phyloP scores from a whole-genome alignment of 1,140 invertebrate genomes.

The Idris sp. region DNA sequence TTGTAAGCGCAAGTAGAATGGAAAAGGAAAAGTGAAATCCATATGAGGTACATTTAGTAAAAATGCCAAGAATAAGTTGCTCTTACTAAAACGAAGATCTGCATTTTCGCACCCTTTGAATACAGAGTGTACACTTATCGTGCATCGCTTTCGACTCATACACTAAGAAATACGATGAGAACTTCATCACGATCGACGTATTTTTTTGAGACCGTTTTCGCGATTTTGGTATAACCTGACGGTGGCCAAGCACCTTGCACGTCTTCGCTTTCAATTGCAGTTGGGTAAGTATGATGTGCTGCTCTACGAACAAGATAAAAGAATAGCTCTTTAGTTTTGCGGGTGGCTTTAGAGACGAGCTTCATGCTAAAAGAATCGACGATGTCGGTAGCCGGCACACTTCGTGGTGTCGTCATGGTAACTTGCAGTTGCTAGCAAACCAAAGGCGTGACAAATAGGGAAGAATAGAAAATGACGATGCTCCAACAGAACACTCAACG shows the following conservation, averaged over 20 bases:
- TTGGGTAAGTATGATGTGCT: conserved; percentile 42
- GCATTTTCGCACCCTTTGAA: conserved; percentile 49
- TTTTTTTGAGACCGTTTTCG: conserved; percentile 34
- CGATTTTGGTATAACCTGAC: conserved; percentile 37
- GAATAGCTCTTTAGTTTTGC: conserved; percentile 54
- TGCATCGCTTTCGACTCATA: conserved; percentile 44
- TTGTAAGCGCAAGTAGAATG: too few relatives aligned
- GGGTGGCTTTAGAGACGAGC: conserved; percentile 45
- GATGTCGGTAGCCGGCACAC: conserved; percentile 53
- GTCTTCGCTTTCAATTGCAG: conserved; percentile 49
- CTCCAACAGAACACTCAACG: conserved; percentile 54
- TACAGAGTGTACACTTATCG: conserved; percentile 37
- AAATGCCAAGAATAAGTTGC: conserved; percentile 20
- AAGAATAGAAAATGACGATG: conserved; percentile 67
- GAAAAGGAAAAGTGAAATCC: conserved; percentile 7
- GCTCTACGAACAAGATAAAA: conserved; percentile 54
- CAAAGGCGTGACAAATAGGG: conserved; percentile 66
- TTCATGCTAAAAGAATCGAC: conserved; percentile 56
- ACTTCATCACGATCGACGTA: conserved; percentile 46
- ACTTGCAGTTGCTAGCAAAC: conserved; percentile 63
- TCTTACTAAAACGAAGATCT: conserved; percentile 51
- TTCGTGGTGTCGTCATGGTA: conserved; percentile 64
- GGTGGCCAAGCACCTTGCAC: conserved; percentile 50
- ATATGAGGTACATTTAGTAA: conserved; percentile 20
- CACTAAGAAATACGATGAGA: conserved; percentile 28